These are phyloP conservation scores for Lophotis ruficrista DNA, from an alignment of 2,113 vertebrate species.

Conservation along the genomic window DNA sequence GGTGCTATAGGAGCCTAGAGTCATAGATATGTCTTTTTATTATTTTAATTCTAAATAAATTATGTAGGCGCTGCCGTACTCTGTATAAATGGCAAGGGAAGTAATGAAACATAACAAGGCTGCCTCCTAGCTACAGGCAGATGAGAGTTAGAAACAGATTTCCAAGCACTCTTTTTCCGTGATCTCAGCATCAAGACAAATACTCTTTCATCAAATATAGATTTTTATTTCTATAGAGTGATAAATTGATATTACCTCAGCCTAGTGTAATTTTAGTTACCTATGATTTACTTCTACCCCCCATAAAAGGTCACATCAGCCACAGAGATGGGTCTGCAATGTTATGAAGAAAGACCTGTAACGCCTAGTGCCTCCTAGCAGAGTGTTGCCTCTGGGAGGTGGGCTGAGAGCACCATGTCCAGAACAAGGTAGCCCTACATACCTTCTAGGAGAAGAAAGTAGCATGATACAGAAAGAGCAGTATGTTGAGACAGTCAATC, in stretches of 20 bases:
- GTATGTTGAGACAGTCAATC: not conserved
- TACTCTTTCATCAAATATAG: not conserved
- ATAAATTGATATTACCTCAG: not conserved
- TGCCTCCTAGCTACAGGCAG: not conserved
- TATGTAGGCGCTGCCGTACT: not conserved
- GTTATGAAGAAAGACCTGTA: not conserved
- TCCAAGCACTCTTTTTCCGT: not conserved
- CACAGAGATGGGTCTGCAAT: not conserved
- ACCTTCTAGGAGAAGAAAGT: not conserved
- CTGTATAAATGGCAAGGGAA: not conserved
- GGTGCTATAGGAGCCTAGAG: not conserved
- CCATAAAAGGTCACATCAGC: not conserved
- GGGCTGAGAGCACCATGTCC: not conserved
- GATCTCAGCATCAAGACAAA: not conserved
- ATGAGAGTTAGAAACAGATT: not conserved
- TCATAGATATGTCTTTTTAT: not conserved
- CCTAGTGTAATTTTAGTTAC: not conserved
- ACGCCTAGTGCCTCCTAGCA: not conserved
- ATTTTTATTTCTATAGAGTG: not conserved
- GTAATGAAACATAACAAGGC: not conserved
- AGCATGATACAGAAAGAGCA: not conserved
- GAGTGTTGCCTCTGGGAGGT: not conserved
- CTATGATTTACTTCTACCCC: not conserved
- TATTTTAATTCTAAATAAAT: not conserved
- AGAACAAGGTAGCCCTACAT: not conserved